Conservation (phyloP, 1,140 invertebrate species). For the Musca domestica region DNA sequence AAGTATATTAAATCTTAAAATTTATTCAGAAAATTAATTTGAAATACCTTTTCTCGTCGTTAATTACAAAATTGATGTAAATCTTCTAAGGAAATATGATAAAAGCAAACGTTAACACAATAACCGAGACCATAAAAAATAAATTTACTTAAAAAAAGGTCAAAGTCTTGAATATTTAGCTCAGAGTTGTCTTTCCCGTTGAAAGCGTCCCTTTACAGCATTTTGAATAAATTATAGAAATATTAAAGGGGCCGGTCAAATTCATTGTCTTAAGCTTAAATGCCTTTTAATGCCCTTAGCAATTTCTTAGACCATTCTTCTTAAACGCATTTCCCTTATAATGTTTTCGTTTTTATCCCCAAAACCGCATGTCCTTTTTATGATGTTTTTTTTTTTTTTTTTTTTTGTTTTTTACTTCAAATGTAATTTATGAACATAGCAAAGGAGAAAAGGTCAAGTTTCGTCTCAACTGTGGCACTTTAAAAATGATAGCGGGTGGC, state of each 20-base stretch:
- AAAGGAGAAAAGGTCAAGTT: neutral
- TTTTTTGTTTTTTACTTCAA: neutral
- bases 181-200: neutral
- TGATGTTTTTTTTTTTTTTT: neutral
- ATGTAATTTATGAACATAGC: slow-evolving; percentile 7
- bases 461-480: neutral
- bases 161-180: too few relatives aligned
- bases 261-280: neutral
- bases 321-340: neutral
- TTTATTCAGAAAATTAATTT: too few relatives aligned
- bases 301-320: too few relatives aligned
- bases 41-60: too few relatives aligned
- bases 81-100: too few relatives aligned
- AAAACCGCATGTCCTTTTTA: neutral
- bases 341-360: neutral
- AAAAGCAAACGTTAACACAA: too few relatives aligned
- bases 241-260: slow-evolving; percentile 3
- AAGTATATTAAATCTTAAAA: too few relatives aligned
- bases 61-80: too few relatives aligned
- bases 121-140: too few relatives aligned
- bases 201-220: slow-evolving; percentile 3
- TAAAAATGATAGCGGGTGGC: slow-evolving; percentile 5
- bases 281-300: neutral
- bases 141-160: too few relatives aligned
- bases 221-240: slow-evolving; percentile 7